Evolutionary conservation across 2,113 vertebrate genomes (phyloP).

Genomic region (Antigone vipio): DNA sequence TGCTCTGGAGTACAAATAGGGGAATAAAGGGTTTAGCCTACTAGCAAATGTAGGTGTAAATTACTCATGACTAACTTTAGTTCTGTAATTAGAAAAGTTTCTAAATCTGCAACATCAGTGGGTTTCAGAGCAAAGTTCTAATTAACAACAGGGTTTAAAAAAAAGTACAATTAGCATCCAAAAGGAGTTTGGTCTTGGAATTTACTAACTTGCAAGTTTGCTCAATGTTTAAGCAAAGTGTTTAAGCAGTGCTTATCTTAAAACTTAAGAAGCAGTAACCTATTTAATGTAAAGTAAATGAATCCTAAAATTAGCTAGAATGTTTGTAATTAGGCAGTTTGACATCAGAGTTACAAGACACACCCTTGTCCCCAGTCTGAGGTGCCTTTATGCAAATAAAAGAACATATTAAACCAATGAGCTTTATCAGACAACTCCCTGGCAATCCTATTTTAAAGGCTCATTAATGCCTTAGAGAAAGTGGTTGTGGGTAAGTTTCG

Average conservation of each 20-base stretch:
- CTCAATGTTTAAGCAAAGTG: not conserved
- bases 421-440: not conserved
- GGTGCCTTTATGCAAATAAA: not conserved
- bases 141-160: not conserved
- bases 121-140: not conserved
- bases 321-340: not conserved
- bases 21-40: not conserved
- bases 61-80: not conserved
- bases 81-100: not conserved
- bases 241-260: not conserved
- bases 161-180: not conserved
- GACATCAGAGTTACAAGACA: not conserved
- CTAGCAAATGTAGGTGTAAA: not conserved
- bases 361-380: not conserved
- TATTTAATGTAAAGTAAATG: not conserved
- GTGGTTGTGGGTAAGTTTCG: not conserved
- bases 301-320: not conserved
- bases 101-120: not conserved
- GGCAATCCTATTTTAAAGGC: not conserved
- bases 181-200: not conserved
- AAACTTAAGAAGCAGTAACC: not conserved
- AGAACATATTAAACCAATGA: not conserved
- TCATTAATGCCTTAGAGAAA: not conserved
- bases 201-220: not conserved
- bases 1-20: not conserved